Base-by-base conservation (phyloP, 2,113 vertebrate genomes). In the Dryoscopus gambensis region DNA sequence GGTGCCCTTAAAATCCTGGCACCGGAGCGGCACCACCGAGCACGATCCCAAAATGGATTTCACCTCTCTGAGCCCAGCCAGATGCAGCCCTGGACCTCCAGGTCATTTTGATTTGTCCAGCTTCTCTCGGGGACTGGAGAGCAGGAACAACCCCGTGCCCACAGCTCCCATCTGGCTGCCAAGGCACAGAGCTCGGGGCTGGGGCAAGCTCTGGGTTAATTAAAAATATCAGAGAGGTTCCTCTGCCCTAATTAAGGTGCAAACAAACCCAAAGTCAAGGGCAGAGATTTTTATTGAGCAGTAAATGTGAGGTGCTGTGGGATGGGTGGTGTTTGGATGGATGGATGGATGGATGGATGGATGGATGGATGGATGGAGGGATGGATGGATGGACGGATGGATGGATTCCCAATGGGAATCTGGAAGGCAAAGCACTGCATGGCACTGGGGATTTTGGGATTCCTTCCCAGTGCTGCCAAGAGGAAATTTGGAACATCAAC, bases 1-100 rank as follows among this genome's bases (percentile, higher is more conserved):
- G 89, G 95, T 93, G 94, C 81, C 92, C 74, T 89, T 55, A 52
- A 60, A 92, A 35, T 73, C 55, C 89, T 90, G 86, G 85, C 92
- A 95, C 55, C 83, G 46, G 23, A 11, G 56, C 65, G 73, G 70
- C 50, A 35, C 33, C 0, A 0, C 68, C 0, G 15, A 81, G 80
- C 1, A 5, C 78, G 55, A 89, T 80, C 87, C 78, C 14, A 2
- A 94, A 94, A 94, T 67, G 78, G 78, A 77, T 91, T 96, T 79
- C 22, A 35, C 9, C 78, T 53, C 70, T 4, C 23, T 70, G 55
- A 88, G 75, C n/a, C 68, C 71, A 81, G 68, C 56, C 69, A 81
- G 89, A 78, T 2, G 14, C 59, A 91, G 7, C 75, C 75, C 85
- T 18, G 20, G 67, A 83, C 37, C 65, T 69, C 49, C 12, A 20